Evolutionary conservation across 2,113 vertebrate species (phyloP).

Genomic region (Oncorhynchus gorbuscha): DNA sequence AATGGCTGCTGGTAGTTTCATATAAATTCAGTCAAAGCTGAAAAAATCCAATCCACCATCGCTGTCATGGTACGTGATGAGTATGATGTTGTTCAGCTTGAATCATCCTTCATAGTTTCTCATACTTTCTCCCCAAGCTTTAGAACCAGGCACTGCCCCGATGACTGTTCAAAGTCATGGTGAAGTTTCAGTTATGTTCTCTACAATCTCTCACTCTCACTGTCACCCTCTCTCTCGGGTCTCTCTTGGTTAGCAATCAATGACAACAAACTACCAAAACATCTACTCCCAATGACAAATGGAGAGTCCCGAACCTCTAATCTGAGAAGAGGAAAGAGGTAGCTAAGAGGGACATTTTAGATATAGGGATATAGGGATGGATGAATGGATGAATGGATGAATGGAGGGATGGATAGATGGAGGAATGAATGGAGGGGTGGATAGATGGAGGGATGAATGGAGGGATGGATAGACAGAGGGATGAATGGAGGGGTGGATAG

Average conservation of each 20-base stretch:
- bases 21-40: too few species aligned
- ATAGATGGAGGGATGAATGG: too few species aligned
- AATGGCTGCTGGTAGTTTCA: too few species aligned
- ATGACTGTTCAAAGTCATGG: conserved; percentile 41
- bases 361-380: conserved; percentile 28
- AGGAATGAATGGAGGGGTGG: too few species aligned
- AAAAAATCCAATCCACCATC: too few species aligned
- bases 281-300: conserved; percentile 58
- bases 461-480: too few species aligned
- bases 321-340: conserved; percentile 15
- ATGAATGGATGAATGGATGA: too few species aligned
- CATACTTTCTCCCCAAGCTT: conserved; percentile 26
- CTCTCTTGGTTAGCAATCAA: conserved; percentile 24
- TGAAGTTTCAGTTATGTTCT: conserved; percentile 39
- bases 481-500: too few species aligned
- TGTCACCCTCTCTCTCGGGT: too few species aligned
- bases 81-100: conserved; percentile 34
- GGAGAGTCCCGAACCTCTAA: conserved; percentile 61
- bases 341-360: conserved; percentile 5
- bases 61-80: background rate
- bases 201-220: background rate
- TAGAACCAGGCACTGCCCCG: conserved; percentile 31
- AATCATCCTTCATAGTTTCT: conserved; percentile 52
- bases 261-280: conserved; percentile 27
- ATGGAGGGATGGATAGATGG: too few species aligned